phyloP scores from a whole-genome alignment of 2,797 vertebrate genomes.

The Sebastolobus alascanus region DNA sequence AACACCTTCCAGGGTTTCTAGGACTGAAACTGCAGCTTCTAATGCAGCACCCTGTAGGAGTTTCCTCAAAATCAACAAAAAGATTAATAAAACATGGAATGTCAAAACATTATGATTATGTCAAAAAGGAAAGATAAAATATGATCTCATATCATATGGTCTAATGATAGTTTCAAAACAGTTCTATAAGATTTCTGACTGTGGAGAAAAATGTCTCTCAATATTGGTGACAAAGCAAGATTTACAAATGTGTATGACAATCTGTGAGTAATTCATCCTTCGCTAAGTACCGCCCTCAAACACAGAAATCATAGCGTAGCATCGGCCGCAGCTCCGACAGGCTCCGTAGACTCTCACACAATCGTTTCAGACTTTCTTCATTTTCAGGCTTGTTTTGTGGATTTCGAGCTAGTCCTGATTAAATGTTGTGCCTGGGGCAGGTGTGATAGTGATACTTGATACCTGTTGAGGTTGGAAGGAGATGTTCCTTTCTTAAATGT shows the following conservation, averaged over 20 bases:
- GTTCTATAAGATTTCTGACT: neutral
- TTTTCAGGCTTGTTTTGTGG: too few species aligned
- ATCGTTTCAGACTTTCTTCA: too few species aligned
- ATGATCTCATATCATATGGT: neutral
- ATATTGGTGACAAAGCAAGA: neutral
- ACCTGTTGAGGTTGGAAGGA: too few species aligned
- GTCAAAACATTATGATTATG: neutral
- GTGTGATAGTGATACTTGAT: too few species aligned
- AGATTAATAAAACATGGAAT: neutral
- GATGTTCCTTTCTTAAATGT: too few species aligned
- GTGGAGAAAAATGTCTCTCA: neutral
- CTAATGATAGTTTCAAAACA: neutral
- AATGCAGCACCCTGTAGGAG: neutral
- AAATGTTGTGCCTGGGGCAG: too few species aligned
- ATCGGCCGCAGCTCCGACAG: too few species aligned
- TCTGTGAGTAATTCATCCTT: neutral
- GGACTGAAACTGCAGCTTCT: neutral
- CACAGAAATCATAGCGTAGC: neutral
- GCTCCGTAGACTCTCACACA: too few species aligned
- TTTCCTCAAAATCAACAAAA: neutral
- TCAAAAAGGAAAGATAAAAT: neutral
- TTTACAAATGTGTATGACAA: neutral
- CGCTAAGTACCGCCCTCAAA: neutral
- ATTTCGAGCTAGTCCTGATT: too few species aligned
- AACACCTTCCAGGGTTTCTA: neutral